Percentiles rank a stretch among this genome's conserved stretches.
Evolutionary conservation across 1,140 invertebrate species (phyloP).

Genomic region (Potamilus streckersoni): DNA sequence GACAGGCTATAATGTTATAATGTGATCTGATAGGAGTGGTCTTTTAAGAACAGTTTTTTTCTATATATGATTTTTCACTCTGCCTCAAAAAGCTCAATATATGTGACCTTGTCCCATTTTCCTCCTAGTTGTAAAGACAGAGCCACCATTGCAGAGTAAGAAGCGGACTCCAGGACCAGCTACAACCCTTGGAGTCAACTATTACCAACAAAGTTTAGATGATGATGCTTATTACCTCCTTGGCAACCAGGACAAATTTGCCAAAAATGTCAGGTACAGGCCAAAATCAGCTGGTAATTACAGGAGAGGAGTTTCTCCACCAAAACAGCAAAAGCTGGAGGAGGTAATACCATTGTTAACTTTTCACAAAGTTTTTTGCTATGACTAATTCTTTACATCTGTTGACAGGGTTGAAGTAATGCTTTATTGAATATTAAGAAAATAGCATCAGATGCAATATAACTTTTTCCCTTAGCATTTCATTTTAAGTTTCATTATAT

Average conservation of each 20-base stretch:
- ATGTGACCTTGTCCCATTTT: too few relatives aligned
- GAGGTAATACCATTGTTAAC: constrained; percentile 28
- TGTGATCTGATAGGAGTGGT: too few relatives aligned
- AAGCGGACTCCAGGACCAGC: constrained; percentile 45
- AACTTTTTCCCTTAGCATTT: too few relatives aligned
- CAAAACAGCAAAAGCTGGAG: constrained; percentile 53
- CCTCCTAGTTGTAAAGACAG: constrained; percentile 4
- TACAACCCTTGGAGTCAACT: constrained; percentile 44
- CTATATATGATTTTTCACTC: too few relatives aligned
- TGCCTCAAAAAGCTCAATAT: too few relatives aligned
- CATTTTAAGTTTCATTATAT: too few relatives aligned
- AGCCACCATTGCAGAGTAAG: constrained; percentile 63
- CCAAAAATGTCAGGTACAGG: constrained; percentile 55
- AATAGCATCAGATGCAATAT: too few relatives aligned
- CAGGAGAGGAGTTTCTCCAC: constrained; percentile 38
- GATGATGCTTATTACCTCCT: constrained; percentile 53
- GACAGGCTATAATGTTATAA: too few relatives aligned
- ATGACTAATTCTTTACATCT: constrained; percentile 11
- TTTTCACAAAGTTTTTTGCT: constrained; percentile 4
- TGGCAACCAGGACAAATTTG: constrained; percentile 62
- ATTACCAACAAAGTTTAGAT: constrained; percentile 14
- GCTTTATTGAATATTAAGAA: too few relatives aligned
- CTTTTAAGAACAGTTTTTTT: too few relatives aligned
- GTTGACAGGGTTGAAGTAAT: constrained; percentile 7
- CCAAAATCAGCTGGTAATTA: constrained; percentile 26